phyloP scores from a whole-genome alignment of 2,113 vertebrate genomes.

The Phalacrocorax brasilianus region DNA sequence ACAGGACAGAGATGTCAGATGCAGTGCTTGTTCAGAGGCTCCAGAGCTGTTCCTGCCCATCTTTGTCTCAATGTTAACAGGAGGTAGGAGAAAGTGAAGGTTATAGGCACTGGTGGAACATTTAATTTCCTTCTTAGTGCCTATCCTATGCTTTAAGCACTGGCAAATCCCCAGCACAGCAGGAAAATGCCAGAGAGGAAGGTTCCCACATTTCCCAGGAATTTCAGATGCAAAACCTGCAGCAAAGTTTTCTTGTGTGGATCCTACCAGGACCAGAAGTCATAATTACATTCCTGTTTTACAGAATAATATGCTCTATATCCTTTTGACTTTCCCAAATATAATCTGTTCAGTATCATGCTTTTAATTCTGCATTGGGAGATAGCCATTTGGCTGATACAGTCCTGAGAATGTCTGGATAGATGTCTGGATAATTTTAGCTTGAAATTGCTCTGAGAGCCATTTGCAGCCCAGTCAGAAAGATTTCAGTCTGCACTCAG shows the following conservation, averaged over 20 bases:
- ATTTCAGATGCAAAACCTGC: neutral
- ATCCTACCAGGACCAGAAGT: neutral
- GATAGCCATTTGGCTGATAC: constrained; percentile 46
- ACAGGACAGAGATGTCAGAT: neutral
- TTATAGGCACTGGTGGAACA: neutral
- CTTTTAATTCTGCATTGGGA: constrained; percentile 10
- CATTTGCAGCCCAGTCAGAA: constrained; percentile 2
- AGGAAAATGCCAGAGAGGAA: neutral
- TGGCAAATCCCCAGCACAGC: neutral
- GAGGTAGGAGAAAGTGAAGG: neutral
- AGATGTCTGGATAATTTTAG: constrained; percentile 61
- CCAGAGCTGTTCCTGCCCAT: neutral
- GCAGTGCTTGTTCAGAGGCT: neutral
- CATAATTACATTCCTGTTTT: neutral
- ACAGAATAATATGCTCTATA: neutral
- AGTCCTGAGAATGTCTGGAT: constrained; percentile 41
- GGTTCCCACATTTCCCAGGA: neutral
- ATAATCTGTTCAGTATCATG: constrained; percentile 56
- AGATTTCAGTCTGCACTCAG: neutral
- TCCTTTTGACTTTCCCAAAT: neutral
- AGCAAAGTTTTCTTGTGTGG: neutral
- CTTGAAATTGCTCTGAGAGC: constrained; percentile 16
- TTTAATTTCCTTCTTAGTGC: neutral
- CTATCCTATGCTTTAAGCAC: neutral
- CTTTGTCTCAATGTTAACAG: neutral